Conservation (phyloP, 2,888 invertebrate species). For the Lacanobia oleracea region DNA sequence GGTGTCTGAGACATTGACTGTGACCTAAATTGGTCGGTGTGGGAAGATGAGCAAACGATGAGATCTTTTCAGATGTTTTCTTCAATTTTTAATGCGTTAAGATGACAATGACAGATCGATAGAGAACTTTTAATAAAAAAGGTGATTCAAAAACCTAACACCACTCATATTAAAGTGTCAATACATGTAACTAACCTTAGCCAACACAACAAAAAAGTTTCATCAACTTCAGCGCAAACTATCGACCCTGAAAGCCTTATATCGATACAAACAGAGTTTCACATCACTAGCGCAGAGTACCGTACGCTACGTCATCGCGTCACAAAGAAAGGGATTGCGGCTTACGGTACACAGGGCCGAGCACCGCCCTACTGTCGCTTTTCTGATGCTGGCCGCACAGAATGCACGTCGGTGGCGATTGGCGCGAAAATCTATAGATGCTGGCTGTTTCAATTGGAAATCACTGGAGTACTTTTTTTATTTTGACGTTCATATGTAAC, state of each 20-base stretch:
- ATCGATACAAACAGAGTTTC: conserved; percentile 54
- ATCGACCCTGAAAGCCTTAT: conserved; percentile 62
- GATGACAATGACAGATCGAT: neutral
- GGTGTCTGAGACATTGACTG: conserved; percentile 7
- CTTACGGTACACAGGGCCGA: conserved; percentile 83
- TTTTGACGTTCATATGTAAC: neutral
- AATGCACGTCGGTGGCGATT: conserved; percentile 45
- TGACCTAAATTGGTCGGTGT: conserved; percentile 12
- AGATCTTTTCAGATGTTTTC: neutral
- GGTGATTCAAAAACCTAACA: neutral
- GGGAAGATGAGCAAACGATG: neutral
- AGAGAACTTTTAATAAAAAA: neutral
- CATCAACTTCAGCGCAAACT: conserved; percentile 8
- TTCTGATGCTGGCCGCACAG: conserved; percentile 69
- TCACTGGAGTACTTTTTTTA: neutral
- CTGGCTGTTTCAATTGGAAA: conserved; percentile 15
- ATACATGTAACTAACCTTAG: conserved; percentile 10
- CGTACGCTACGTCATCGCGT: conserved; percentile 83
- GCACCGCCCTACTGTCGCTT: conserved; percentile 86
- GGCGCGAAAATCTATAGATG: conserved; percentile 33
- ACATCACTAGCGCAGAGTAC: conserved; percentile 82
- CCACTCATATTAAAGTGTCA: neutral
- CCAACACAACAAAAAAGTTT: neutral
- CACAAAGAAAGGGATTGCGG: conserved; percentile 89
- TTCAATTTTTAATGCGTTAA: neutral